Evolutionary conservation across 2,113 vertebrate genomes (phyloP).

Genomic region (Coracopsis vasa): DNA sequence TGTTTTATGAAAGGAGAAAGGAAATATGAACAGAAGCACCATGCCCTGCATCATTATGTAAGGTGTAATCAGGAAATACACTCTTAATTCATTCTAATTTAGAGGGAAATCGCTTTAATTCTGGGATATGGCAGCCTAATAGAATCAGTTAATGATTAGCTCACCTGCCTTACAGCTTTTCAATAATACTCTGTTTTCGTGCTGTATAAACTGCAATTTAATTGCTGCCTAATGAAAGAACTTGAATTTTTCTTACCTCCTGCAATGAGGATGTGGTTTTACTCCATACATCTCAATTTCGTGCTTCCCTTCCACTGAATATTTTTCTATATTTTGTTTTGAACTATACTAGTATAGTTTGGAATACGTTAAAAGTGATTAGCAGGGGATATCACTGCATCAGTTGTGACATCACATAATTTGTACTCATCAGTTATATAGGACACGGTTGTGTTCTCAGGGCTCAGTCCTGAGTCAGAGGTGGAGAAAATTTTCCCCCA

Average conservation of each 20-base stretch:
- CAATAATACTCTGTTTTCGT: background rate
- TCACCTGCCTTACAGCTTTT: slow-evolving; percentile 11
- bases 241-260: background rate
- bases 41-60: background rate
- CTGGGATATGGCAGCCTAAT: background rate
- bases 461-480: background rate
- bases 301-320: background rate
- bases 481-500: background rate
- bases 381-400: background rate
- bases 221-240: background rate
- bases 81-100: background rate
- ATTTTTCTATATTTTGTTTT: background rate
- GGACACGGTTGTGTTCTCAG: background rate
- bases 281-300: background rate
- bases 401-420: background rate
- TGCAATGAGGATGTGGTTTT: background rate
- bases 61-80: slow-evolving; percentile 2
- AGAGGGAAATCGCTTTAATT: background rate
- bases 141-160: background rate
- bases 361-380: background rate
- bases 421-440: background rate
- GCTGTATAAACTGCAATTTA: slow-evolving; percentile 15
- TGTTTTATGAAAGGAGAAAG: background rate
- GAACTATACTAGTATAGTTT: background rate
- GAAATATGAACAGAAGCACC: background rate